Evolutionary conservation across 30 jellyfish, hydroid and myxozoan genomes (phyloP).

Genomic region (Haliclystus octoradiatus): DNA sequence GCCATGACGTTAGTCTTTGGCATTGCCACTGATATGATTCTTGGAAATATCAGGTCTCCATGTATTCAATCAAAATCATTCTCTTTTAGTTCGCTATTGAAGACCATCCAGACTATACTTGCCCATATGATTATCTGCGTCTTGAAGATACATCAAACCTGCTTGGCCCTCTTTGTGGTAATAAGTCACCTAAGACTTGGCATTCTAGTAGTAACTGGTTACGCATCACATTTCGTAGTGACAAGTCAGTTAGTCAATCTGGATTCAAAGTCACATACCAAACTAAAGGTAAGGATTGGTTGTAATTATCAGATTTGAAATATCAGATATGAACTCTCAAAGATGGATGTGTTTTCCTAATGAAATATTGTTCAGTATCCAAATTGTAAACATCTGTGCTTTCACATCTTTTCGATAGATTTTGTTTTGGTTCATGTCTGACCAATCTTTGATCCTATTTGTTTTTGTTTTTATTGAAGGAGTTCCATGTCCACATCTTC

Average conservation of each 20-base stretch:
- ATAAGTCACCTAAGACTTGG: constrained; percentile 30
- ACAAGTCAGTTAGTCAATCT: constrained; percentile 20
- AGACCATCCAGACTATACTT: constrained; percentile 76
- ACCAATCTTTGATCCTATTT: no score
- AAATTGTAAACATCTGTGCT: no score
- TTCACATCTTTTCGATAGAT: neutral
- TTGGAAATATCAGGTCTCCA: neutral
- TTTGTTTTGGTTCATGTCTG: no score
- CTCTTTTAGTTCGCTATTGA: constrained; percentile 66
- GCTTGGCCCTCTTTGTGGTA: constrained; percentile 67
- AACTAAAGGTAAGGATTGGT: constrained; percentile 42
- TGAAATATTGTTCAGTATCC: no score
- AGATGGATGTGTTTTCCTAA: no score
- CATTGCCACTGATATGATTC: neutral
- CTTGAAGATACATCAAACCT: constrained; percentile 44
- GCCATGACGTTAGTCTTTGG: constrained; percentile 53
- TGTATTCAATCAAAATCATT: neutral
- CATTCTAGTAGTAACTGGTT: constrained; percentile 53
- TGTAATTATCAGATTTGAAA: neutral
- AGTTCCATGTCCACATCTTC: constrained; percentile 47
- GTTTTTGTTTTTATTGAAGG: constrained; percentile 18
- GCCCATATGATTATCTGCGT: constrained; percentile 82
- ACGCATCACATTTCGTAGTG: constrained; percentile 51
- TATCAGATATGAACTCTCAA: no score
- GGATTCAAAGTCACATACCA: constrained; percentile 68